These are phyloP conservation scores for Peromyscus leucopus DNA, from an alignment of 2,113 vertebrate species.

Conservation along the genomic window DNA sequence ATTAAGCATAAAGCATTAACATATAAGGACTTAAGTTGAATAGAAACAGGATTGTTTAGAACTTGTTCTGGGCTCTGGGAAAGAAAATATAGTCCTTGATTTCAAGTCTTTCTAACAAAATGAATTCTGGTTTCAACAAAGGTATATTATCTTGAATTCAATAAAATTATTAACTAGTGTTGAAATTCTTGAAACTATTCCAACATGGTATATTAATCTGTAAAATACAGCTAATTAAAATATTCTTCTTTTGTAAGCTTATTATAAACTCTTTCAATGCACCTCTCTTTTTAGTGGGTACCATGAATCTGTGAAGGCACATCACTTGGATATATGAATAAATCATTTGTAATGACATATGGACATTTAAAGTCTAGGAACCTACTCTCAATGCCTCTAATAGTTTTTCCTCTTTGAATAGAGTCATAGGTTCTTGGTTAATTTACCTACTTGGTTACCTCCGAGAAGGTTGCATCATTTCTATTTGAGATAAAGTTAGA, in stretches of 20 bases:
- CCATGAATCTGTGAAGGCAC: not conserved
- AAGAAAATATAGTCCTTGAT: not conserved
- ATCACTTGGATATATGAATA: not conserved
- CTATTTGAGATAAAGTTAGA: not conserved
- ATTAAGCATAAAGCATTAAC: not conserved
- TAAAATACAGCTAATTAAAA: not conserved
- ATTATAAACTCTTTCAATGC: not conserved
- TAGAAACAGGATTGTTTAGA: not conserved
- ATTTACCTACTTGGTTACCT: not conserved
- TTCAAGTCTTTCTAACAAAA: slow-evolving; percentile 6
- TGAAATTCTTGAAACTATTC: not conserved
- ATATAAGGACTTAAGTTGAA: not conserved
- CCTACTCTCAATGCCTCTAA: not conserved
- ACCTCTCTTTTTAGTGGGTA: not conserved
- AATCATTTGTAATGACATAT: not conserved
- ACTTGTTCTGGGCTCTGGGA: not conserved
- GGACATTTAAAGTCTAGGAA: too few species aligned
- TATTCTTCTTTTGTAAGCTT: not conserved
- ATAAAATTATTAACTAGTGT: not conserved
- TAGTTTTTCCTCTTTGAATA: not conserved
- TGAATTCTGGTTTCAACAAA: not conserved
- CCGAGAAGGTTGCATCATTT: not conserved
- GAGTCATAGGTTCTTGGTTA: not conserved
- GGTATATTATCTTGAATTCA: not conserved
- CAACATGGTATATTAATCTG: not conserved